These are phyloP conservation scores for Masnerella sp. DNA, from an alignment of 2,888 invertebrate genomes.

Conservation along the genomic window DNA sequence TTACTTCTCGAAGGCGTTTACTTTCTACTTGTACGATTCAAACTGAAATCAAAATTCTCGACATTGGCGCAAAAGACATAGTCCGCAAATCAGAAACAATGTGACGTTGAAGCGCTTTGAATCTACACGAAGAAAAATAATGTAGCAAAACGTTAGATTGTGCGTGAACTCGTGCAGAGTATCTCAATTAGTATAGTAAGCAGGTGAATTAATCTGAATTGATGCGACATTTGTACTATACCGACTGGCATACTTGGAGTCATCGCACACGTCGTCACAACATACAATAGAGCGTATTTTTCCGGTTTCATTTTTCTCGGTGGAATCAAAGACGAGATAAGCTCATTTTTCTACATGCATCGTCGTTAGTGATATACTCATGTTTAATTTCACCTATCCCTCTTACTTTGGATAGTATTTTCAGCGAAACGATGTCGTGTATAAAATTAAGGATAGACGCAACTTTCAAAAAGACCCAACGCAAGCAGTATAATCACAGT, in stretches of 20 bases:
- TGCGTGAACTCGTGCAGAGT: slow-evolving; percentile 26
- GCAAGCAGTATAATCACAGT: slow-evolving; percentile 49
- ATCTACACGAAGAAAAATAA: slow-evolving; percentile 63
- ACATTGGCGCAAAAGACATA: slow-evolving; percentile 74
- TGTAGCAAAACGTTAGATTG: slow-evolving; percentile 38
- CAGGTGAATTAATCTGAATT: no score
- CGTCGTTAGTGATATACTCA: slow-evolving; percentile 68
- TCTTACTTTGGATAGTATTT: slow-evolving; percentile 48
- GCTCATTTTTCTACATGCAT: slow-evolving; percentile 78
- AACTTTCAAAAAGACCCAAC: slow-evolving; percentile 30
- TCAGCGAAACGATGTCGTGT: slow-evolving; percentile 52
- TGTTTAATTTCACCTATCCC: slow-evolving; percentile 47
- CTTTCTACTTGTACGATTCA: slow-evolving; percentile 47
- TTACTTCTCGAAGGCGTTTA: slow-evolving; percentile 47
- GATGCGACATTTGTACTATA: slow-evolving; percentile 29
- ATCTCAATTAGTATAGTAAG: slow-evolving; percentile 15
- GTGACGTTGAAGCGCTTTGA: slow-evolving; percentile 76
- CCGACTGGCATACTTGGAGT: slow-evolving; percentile 13
- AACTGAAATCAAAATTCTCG: slow-evolving; percentile 68
- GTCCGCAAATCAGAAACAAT: slow-evolving; percentile 73
- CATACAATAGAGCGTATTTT: slow-evolving; percentile 32
- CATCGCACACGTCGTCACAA: slow-evolving; percentile 21
- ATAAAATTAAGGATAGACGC: slow-evolving; percentile 49
- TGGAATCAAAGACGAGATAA: slow-evolving; percentile 73
- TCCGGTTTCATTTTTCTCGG: slow-evolving; percentile 47